These are phyloP conservation scores for Epizoanthus scotinus DNA, from an alignment of 92 coral and sea anemone species.

Conservation along the genomic window DNA sequence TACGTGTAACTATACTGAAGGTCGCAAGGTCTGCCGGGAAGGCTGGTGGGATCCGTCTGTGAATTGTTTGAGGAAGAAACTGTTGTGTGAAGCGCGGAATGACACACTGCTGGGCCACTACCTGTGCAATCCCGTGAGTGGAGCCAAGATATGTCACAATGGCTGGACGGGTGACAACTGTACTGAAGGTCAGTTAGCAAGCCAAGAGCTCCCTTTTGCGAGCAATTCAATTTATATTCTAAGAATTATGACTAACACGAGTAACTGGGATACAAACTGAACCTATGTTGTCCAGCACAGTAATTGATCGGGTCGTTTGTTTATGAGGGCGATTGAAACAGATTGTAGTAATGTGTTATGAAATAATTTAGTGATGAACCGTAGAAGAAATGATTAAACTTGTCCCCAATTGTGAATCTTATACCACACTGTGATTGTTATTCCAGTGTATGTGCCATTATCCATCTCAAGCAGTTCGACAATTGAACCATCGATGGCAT, in stretches of 20 bases:
- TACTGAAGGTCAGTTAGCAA: slow-evolving; percentile 58
- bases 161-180: slow-evolving; percentile 83
- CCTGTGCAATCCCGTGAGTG: slow-evolving; percentile 71
- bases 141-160: slow-evolving; percentile 62
- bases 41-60: slow-evolving; percentile 74
- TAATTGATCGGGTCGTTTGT: too few relatives aligned
- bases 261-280: too few relatives aligned
- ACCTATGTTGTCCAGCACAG: too few relatives aligned
- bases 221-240: too few relatives aligned
- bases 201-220: too few relatives aligned
- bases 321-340: too few relatives aligned
- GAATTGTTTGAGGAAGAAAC: slow-evolving; percentile 66
- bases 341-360: too few relatives aligned
- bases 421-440: background rate
- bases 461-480: background rate
- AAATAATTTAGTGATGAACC: too few relatives aligned
- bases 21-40: slow-evolving; percentile 68
- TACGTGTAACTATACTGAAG: slow-evolving; percentile 64
- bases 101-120: slow-evolving; percentile 76
- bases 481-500: slow-evolving; percentile 8
- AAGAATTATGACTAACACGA: too few relatives aligned
- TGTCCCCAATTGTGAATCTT: too few relatives aligned
- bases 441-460: slow-evolving; percentile 1
- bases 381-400: too few relatives aligned
- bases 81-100: slow-evolving; percentile 73